Base-by-base conservation (phyloP, 2,113 vertebrate genomes). In the Columba livia region DNA sequence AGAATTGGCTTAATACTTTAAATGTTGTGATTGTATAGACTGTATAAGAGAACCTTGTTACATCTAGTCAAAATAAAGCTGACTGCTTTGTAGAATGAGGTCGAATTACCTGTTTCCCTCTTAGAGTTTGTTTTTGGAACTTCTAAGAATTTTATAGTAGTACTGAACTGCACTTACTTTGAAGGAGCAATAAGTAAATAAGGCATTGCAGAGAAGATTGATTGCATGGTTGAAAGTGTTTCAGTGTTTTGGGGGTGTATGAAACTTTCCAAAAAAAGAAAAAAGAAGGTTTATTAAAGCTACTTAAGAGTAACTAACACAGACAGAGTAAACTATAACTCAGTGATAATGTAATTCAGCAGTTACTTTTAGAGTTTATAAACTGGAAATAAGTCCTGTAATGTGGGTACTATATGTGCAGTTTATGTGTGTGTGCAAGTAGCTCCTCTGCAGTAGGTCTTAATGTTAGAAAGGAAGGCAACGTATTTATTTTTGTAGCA, bases 391-490 rank as follows among this genome's bases (percentile, higher is more conserved):
- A 14, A 82, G 6, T 75, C n/a, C 56, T 61, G 15, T 57, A 36
- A 36, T 1, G 0, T 1, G 2, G 15, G 5, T 51, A 19, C 21
- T 87, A 1, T 53, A 11, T 3, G 2, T 73, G 21, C 14, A 28
- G 14, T 70, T 78, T 36, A 3, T 40, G 11, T 38, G 4, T 57
- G 8, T 42, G 4, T 72, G 4, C 32, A 85, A 32, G 16, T 31
- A 57, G 14, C 29, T 87, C 6, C 15, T 67, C 8, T 58, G 4
- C 14, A 36, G 1, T 48, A 11, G 5, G 12, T n/a, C 19, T 72
- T 57, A 69, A 25, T 42, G 10, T 24, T 53, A 48, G 29, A 50
- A 72, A 51, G 29, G 23, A 79, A 5, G 21, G 16, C 17, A 54
- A 10, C 31, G 9, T 60, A 29, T 67, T 72, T 78, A 9, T 79